Conservation (phyloP, 1,140 invertebrate species). For the Drosophila pectinifera region DNA sequence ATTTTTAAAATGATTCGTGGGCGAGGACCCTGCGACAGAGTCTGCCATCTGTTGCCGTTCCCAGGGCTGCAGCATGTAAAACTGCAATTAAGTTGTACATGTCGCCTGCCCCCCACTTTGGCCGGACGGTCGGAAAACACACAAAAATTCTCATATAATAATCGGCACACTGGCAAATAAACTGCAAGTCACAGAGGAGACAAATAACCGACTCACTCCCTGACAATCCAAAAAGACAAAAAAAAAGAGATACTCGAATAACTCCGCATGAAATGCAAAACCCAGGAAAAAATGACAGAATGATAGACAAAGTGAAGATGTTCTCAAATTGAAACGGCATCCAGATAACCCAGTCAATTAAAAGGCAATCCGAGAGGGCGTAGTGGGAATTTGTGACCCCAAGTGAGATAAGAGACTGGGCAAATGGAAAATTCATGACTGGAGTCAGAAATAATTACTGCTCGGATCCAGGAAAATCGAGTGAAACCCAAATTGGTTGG, state of each 20-base stretch:
- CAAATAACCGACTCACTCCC: constrained; percentile 10
- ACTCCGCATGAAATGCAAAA: constrained; percentile 24
- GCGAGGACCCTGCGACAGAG: constrained; percentile 22
- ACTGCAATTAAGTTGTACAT: constrained; percentile 80
- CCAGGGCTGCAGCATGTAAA: constrained; percentile 70
- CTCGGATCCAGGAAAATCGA: constrained; percentile 1
- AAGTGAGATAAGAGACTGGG: constrained; percentile 4
- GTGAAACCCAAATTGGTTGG: constrained; percentile 14
- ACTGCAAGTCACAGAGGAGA: constrained; percentile 65
- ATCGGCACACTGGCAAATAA: constrained; percentile 55
- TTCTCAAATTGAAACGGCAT: constrained; percentile 43
- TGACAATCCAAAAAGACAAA: not conserved
- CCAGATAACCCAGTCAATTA: constrained; percentile 49
- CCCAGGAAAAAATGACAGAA: constrained; percentile 49
- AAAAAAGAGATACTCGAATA: constrained; percentile 1
- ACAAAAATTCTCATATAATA: constrained; percentile 56
- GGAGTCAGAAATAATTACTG: constrained; percentile 24
- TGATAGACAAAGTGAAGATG: constrained; percentile 53
- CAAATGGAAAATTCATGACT: constrained; percentile 41
- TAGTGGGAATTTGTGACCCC: constrained; percentile 4
- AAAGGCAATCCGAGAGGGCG: constrained; percentile 40
- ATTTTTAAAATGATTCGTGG: constrained; percentile 74
- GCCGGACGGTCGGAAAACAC: constrained; percentile 13
- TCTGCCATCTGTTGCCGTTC: constrained; percentile 66
- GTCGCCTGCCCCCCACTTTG: constrained; percentile 15